Base-by-base conservation (phyloP, 1,140 invertebrate genomes). In the Macrosteles quadrilineatus region DNA sequence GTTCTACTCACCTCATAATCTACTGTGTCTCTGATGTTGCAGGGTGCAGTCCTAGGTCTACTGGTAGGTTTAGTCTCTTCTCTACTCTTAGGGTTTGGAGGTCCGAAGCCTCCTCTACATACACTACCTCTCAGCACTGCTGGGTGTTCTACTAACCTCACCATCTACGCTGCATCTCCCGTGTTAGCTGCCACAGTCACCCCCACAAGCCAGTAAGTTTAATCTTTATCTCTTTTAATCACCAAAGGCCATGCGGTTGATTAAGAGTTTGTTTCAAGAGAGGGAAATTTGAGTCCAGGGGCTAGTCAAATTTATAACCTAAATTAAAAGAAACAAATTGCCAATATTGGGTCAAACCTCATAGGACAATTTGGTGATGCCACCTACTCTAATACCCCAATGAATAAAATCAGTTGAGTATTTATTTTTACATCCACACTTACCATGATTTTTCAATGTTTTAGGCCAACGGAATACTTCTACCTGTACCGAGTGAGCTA, bases 51-150 rank as follows among this genome's bases (percentile, higher is more conserved):
- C 19, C 75, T 80, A 9, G 92, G 88, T 0, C 79, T 93, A 9
- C 17, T 90, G 1, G 75, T 78, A 12, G 88, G 91, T 6, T 80
- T 97, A 53, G 78, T 81, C 0, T 79, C 95, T 67, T 88, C 88
- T 17, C 84, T 95, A 17, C 95, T 91, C 92, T 90, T 95, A 68
- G 94, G 91, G 62, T 94, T 97, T 78, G 94, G 94, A 0, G 85
- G 87, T 32, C 90, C 92, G 0, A 89, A 89, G 72, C 91, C 92
- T 0, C 76, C 81, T 0, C 71, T 83, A 2, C 74, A 47, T 53
- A 65, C 64, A 27, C 67, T 75, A 40, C 67, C 74, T 12, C 67
- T 70, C 1, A 36, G 19, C 43, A 69, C 55, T 27, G 45, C 68
- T 53, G 53, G 45, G 25, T 74, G 73, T 30, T 4, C 53, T 29